phyloP scores from a whole-genome alignment of 35 echinoderm and acorn worm species.

The Holothuria glaberrima region DNA sequence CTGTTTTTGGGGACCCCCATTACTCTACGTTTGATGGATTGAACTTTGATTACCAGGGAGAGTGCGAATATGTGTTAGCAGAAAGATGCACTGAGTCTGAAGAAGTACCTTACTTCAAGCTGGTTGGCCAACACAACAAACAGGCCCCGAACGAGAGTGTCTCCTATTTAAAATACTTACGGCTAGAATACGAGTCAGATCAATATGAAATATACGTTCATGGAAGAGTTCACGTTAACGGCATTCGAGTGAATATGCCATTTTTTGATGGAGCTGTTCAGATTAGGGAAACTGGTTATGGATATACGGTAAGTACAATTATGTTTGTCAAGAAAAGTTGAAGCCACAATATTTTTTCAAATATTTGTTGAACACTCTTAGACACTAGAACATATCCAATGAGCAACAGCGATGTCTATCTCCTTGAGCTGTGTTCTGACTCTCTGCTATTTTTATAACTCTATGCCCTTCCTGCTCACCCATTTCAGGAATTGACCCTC shows the following conservation, averaged over 20 bases:
- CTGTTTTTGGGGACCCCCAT: conserved; percentile 30
- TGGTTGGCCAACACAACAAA: background rate
- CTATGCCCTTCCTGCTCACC: too few species aligned
- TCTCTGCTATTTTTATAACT: too few species aligned
- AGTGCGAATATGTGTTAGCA: conserved; percentile 11
- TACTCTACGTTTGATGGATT: background rate
- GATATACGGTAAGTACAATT: conserved; percentile 16
- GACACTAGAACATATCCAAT: too few species aligned
- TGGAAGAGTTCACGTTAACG: conserved; percentile 16
- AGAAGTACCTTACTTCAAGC: background rate
- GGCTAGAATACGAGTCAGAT: background rate
- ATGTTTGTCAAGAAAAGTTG: too few species aligned
- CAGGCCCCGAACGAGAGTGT: background rate
- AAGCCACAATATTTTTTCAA: too few species aligned
- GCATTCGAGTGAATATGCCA: background rate
- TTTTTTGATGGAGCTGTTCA: background rate
- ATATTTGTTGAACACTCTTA: too few species aligned
- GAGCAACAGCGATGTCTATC: too few species aligned
- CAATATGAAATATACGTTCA: background rate
- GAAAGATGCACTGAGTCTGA: background rate
- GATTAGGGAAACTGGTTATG: background rate
- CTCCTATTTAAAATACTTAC: background rate
- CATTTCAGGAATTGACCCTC: too few species aligned
- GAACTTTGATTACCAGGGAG: conserved; percentile 15
- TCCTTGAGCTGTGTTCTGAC: too few species aligned